A percentile compares a stretch with the other conserved stretches of the same genome.
These are phyloP conservation scores for Dipodomys ordii DNA, from an alignment of 2,113 vertebrate genomes.

Conservation along the genomic window DNA sequence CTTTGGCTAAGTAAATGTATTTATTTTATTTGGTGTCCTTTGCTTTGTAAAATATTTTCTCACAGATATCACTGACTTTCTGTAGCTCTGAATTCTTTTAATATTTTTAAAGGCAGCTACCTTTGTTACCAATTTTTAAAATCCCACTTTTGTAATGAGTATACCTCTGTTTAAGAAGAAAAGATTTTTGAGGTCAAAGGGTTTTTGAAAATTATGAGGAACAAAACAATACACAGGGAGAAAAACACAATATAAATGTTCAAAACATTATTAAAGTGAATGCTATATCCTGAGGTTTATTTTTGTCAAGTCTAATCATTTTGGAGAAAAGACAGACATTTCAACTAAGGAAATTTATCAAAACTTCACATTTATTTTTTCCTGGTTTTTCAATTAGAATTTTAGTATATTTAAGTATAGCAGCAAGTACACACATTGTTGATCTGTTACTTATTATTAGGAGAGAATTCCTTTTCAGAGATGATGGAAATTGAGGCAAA, in stretches of 20 bases:
- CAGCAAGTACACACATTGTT: not conserved
- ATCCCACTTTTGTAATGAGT: not conserved
- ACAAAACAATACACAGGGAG: not conserved
- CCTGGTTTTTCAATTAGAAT: not conserved
- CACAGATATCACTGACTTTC: not conserved
- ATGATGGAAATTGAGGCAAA: not conserved
- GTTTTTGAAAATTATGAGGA: not conserved
- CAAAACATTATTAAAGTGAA: not conserved
- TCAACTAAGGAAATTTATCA: not conserved
- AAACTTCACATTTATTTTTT: not conserved
- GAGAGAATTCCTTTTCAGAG: not conserved
- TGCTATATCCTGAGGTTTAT: not conserved
- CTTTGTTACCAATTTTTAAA: not conserved
- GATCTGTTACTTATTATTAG: not conserved
- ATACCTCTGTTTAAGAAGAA: not conserved
- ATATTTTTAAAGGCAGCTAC: not conserved
- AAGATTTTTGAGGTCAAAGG: not conserved
- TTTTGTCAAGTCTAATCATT: not conserved
- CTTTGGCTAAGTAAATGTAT: not conserved
- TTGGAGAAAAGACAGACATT: not conserved
- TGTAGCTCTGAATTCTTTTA: not conserved
- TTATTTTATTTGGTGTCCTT: conserved; percentile 5
- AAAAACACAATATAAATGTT: not conserved
- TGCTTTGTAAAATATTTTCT: conserved; percentile 31
- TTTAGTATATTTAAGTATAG: not conserved